These are phyloP conservation scores for Oncorhynchus clarkii DNA, from an alignment of 2,113 vertebrate genomes.

Conservation along the genomic window DNA sequence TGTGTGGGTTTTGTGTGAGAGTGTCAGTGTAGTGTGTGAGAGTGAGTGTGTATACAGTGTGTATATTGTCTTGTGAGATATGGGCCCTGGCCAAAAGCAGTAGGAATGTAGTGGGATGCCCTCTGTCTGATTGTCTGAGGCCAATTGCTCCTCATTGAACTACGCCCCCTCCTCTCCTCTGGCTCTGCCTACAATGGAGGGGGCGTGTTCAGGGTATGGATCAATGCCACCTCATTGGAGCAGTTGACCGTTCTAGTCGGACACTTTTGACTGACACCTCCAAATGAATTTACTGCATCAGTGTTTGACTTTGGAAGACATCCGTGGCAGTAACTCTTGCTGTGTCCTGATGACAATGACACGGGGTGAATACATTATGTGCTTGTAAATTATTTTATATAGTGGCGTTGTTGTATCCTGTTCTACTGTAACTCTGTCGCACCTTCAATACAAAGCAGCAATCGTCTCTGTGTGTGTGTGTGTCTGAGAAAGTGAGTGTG, in stretches of 20 bases:
- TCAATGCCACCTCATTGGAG: slow-evolving; percentile 47
- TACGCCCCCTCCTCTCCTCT: no score
- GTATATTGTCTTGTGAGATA: no score
- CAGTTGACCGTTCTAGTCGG: slow-evolving; percentile 34
- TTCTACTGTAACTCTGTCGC: slow-evolving; percentile 29
- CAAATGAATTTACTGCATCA: slow-evolving; percentile 64
- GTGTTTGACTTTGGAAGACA: slow-evolving; percentile 66
- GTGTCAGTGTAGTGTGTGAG: no score
- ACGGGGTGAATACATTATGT: slow-evolving; percentile 59
- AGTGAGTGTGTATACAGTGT: no score
- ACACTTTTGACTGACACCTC: slow-evolving; percentile 61
- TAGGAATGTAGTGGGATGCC: no score
- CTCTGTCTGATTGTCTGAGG: no score
- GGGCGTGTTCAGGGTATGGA: slow-evolving; percentile 29
- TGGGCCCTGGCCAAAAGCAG: no score
- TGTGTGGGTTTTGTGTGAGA: no score
- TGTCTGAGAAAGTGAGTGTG: background rate
- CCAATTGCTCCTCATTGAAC: no score
- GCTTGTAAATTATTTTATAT: slow-evolving; percentile 35
- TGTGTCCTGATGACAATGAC: slow-evolving; percentile 51
- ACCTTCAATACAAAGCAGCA: slow-evolving; percentile 1
- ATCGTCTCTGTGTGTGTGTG: background rate
- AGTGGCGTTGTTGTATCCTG: slow-evolving; percentile 33
- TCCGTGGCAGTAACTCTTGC: slow-evolving; percentile 46
- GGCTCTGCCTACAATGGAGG: no score